Conservation (phyloP, 2,797 vertebrate genomes). For the Sebastolobus altivelis region DNA sequence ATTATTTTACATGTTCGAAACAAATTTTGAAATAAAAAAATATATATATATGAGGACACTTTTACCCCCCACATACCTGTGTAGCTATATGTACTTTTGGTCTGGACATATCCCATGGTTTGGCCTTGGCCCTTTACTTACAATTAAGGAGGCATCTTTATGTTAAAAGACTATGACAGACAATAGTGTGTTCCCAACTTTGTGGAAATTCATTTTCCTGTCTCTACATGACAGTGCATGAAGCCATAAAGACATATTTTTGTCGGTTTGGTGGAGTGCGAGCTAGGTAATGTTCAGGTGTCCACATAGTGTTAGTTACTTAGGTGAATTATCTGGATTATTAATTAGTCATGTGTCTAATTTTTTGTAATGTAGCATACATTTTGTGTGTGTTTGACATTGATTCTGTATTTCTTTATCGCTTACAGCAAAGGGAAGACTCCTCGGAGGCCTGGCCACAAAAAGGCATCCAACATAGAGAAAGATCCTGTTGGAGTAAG, state of each 20-base stretch:
- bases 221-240: background rate
- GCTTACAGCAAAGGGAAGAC: conserved; percentile 86
- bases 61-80: background rate
- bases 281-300: background rate
- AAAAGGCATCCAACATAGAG: conserved; percentile 86
- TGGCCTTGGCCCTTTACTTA: background rate
- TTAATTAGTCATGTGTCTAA: background rate
- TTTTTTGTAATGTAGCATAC: background rate
- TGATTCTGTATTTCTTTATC: conserved; percentile 14
- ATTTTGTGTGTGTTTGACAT: background rate
- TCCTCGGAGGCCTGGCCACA: conserved; percentile 86
- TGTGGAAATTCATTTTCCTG: background rate
- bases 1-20: too few relatives aligned
- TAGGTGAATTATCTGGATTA: background rate
- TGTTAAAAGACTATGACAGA: background rate
- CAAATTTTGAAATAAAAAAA: too few relatives aligned
- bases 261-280: background rate
- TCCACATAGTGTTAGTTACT: background rate
- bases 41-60: background rate
- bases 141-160: background rate
- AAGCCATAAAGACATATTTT: background rate
- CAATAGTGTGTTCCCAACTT: background rate
- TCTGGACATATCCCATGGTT: background rate
- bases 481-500: conserved; percentile 97
- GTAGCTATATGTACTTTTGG: background rate